Base-by-base conservation (phyloP, 2,113 vertebrate genomes). In the Amphilophus citrinellus region DNA sequence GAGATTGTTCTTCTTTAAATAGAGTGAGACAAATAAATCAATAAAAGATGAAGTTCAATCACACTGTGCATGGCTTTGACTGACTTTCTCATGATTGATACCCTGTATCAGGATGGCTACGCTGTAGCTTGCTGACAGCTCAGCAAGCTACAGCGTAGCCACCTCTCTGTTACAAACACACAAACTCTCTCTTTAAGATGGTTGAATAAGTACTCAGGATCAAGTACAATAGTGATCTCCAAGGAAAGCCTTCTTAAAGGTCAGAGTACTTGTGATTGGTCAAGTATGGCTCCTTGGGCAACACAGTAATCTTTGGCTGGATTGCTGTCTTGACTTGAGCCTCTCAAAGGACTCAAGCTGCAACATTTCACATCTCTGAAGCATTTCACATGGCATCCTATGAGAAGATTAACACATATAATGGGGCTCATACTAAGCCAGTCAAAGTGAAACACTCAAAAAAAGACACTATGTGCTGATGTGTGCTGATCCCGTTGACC, bases 171-270 rank as follows among this genome's bases (percentile, higher is more conserved):
- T 27, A 39, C 14, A 44, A 79, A 79, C 77, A 62, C 39, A 37
- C 44, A 63, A 30, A 30, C 60, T 35, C n/a, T 18, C 50, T 32
- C 32, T 22, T 10, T 20, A 53, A 50, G 24, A 24, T 24, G 24
- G 24, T 58, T 77, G 86, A 91, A 89, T 91, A 91, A 90, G 90
- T 91, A 86, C 78, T 77, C 17, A 62, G 73, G 82, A 86, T 89
- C 87, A 91, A 91, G 66, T 53, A 57, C 35, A 9, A 61, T 77
- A 62, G 61, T 76, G 81, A 76, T 86, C 68, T 91, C 79, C 15
- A 57, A 77, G 78, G 50, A 80, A 79, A 65, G 42, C 35, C 22
- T 63, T 50, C 58, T 66, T 80, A 82, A 32, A 30, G n/a, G 58
- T 44, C 32, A 10, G 9, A 62, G 35, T 62, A 62, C 32, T 32